Base-by-base conservation (phyloP, 2,888 invertebrate genomes). In the Acrocera orbiculus region DNA sequence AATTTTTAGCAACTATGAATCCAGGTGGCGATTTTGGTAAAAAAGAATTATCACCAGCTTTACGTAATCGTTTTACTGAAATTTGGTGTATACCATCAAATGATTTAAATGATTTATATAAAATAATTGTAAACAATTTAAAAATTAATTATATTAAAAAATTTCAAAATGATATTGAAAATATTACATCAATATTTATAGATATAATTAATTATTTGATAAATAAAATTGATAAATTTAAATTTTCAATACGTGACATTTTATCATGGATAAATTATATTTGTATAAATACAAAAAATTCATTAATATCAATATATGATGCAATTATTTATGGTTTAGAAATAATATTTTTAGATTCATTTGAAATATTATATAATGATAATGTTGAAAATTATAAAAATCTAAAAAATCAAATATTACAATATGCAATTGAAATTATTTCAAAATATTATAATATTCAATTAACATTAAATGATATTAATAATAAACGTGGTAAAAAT, bases 21-120 rank as follows among this genome's bases (percentile, higher is more conserved):
- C 98, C 98, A 6, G 95, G 96, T 9, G 96, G 96, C 2, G 98
- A 99, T 65, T 98, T 86, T 55, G 98, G 98, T 4, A 99, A 99
- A 56, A 98, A 98, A 54, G 98, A 99, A 67, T 65, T 98, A 8
- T 98, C 96, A 0, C 95, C 95, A 1, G 96, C 98, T 0, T 62
- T 98, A 31, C 67, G 98, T 32, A 99, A 99, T 64, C 73, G 98
- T 30, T 92, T 99, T 48, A 96, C 98, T 0, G 98, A 99, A 64
- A 89, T 99, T 51, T 99, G 96, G 96, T 95, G 95, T 51, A 82
- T 81, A 35, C 70, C 74, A 31, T 78, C 77, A 8, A 70, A 71
- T 11, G 66, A 73, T 16, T 63, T 70, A 33, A 64, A 71, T 10
- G 95, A 96, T 58, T 64, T 92, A 25, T 60, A 76, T 10, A 63